A percentile compares a stretch with the other conserved stretches of the same genome.
Conservation (phyloP, 2,888 invertebrate genomes). For the Acheta domesticus region DNA sequence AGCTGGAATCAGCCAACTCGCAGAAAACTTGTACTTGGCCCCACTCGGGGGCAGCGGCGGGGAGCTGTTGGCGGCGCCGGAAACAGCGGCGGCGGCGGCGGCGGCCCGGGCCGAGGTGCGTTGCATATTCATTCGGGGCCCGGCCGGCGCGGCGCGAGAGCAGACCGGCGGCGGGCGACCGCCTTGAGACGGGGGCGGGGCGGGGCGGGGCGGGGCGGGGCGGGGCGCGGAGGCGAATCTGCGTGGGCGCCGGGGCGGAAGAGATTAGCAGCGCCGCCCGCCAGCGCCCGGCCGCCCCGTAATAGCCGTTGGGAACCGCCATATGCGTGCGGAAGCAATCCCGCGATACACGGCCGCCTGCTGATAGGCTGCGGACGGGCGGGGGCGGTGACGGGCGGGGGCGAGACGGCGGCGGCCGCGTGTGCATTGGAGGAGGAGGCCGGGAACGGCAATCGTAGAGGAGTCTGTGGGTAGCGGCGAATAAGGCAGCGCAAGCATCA, state of each 20-base stretch:
- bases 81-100: no score
- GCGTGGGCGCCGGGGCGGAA: conserved; percentile 1
- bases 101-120: no score
- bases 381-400: neutral
- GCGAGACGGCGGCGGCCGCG: neutral
- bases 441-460: no score
- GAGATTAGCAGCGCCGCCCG: neutral
- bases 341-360: neutral
- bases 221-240: neutral
- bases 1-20: no score
- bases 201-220: neutral
- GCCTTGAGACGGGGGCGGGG: neutral
- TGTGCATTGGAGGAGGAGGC: no score
- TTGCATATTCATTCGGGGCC: neutral
- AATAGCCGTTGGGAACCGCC: conserved; percentile 1
- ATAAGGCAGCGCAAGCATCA: no score
- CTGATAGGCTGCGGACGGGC: neutral
- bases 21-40: no score
- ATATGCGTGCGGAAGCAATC: neutral
- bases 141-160: neutral
- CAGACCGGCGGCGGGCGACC: neutral
- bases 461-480: no score
- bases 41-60: no score
- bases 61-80: no score
- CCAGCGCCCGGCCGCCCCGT: neutral